phyloP scores from a whole-genome alignment of 2,113 vertebrate species.

The Pteruthius melanotis region DNA sequence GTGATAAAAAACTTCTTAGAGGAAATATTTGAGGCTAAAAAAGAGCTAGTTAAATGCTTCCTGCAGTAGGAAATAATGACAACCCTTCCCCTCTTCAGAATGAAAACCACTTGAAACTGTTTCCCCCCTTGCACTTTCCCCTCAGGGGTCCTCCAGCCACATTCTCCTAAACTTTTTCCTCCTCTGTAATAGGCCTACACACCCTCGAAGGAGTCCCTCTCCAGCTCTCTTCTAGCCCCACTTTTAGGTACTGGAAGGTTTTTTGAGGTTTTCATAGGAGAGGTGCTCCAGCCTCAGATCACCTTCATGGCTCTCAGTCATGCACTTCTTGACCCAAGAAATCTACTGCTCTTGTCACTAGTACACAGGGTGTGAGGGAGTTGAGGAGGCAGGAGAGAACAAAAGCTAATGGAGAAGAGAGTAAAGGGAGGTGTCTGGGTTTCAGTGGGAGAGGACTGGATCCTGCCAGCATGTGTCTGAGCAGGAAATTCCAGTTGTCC shows the following conservation, averaged over 20 bases:
- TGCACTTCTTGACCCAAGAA: neutral
- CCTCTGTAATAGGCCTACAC: neutral
- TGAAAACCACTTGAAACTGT: neutral
- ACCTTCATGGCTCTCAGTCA: neutral
- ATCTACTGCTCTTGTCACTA: neutral
- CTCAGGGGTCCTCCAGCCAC: rapidly evolving
- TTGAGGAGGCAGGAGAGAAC: neutral
- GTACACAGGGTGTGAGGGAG: too few relatives aligned
- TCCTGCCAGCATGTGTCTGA: neutral
- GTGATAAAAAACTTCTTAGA: neutral
- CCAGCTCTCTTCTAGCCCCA: neutral
- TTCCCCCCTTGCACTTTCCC: rapidly evolving
- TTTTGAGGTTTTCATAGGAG: neutral
- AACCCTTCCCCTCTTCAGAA: neutral
- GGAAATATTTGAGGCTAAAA: neutral
- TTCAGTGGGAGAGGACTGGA: neutral
- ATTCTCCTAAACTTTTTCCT: neutral
- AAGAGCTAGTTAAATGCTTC: neutral
- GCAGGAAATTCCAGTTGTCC: neutral
- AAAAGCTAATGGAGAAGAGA: neutral
- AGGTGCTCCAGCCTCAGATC: neutral
- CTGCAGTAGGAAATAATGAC: neutral
- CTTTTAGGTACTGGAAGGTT: neutral
- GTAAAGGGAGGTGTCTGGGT: neutral
- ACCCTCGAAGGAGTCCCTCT: neutral